Percentiles rank a stretch among this genome's conserved stretches.
Conservation (phyloP, 2,113 vertebrate genomes). For the Cyphomyrus plagiostoma region DNA sequence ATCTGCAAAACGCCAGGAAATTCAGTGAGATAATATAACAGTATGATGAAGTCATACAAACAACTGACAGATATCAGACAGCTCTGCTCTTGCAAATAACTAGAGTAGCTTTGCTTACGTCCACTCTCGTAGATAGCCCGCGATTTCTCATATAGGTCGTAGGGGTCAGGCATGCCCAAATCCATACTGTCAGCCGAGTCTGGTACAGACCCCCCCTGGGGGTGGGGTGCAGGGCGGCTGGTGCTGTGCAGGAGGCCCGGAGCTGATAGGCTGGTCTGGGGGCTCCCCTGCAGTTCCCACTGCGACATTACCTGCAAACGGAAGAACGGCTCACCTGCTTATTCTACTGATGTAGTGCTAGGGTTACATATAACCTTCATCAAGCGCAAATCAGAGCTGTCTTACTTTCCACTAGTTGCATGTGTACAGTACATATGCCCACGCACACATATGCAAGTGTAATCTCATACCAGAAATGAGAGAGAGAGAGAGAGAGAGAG, state of each 20-base stretch:
- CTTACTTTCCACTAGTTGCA: background rate
- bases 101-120: constrained; percentile 69
- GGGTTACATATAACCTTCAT: background rate
- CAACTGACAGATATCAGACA: background rate
- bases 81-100: background rate
- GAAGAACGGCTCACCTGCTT: background rate
- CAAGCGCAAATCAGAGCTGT: background rate
- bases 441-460: background rate
- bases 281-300: constrained; percentile 93
- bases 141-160: constrained; percentile 97
- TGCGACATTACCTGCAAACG: constrained; percentile 70
- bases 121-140: constrained; percentile 98
- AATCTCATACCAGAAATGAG: background rate
- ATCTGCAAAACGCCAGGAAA: background rate
- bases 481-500: background rate
- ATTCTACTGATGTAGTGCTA: background rate
- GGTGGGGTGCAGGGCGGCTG: constrained; percentile 73
- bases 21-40: background rate
- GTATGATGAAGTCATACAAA: background rate
- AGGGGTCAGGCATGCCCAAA: constrained; percentile 92
- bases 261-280: constrained; percentile 80
- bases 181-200: constrained; percentile 92
- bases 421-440: constrained; percentile 1
- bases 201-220: constrained; percentile 85
- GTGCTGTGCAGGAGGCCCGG: constrained; percentile 73